Evolutionary conservation across 1,140 invertebrate genomes (phyloP).

Genomic region (Polyergus mexicanus): DNA sequence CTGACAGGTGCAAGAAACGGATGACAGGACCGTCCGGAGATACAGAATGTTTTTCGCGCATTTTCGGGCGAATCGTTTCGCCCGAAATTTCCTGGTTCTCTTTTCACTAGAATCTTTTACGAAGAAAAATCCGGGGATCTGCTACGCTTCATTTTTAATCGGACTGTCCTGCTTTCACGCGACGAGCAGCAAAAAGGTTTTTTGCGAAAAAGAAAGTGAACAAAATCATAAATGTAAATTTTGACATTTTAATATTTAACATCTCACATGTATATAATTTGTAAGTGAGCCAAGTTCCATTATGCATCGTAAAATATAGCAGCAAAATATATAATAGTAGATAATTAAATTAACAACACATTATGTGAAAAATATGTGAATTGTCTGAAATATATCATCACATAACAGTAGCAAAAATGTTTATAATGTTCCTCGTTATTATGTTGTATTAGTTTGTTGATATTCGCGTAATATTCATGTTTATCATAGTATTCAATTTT

Average conservation of each 20-base stretch:
- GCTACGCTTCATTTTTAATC: neutral
- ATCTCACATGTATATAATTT: neutral
- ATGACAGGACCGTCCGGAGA: neutral
- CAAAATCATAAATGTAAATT: slow-evolving; percentile 9
- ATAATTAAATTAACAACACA: neutral
- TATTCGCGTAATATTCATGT: neutral
- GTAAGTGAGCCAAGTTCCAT: neutral
- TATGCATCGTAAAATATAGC: neutral
- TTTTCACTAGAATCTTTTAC: neutral
- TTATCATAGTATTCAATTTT: neutral
- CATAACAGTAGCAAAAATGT: neutral
- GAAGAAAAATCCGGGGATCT: neutral
- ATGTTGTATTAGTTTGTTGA: neutral
- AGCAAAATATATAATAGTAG: neutral
- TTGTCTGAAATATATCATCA: neutral
- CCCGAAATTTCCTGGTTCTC: neutral
- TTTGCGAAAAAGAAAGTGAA: neutral
- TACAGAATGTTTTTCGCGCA: neutral
- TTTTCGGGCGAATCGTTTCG: neutral
- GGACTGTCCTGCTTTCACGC: neutral
- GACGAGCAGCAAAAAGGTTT: neutral
- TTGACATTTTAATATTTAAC: slow-evolving; percentile 23
- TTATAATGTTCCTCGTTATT: neutral
- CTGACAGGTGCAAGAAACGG: slow-evolving; percentile 28
- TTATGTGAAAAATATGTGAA: neutral